Evolutionary conservation across 2,113 vertebrate genomes (phyloP).

Genomic region (Gymnarchus niloticus): DNA sequence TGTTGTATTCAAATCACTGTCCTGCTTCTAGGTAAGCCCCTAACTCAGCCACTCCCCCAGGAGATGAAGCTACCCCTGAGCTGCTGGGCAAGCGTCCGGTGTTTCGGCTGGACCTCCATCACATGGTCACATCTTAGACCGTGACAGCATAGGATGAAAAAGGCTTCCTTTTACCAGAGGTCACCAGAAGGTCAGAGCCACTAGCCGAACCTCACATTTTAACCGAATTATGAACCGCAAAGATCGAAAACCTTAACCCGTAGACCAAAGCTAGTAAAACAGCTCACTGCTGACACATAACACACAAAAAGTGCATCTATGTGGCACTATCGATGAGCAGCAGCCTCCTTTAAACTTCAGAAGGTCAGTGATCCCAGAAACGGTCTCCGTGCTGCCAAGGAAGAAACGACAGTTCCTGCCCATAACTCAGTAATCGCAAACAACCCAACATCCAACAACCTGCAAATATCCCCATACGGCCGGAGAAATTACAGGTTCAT

Average conservation of each 20-base stretch:
- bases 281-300: too few species aligned
- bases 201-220: neutral
- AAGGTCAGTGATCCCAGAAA: too few species aligned
- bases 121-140: neutral
- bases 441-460: neutral
- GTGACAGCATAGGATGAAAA: too few species aligned
- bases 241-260: too few species aligned
- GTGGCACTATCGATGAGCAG: too few species aligned
- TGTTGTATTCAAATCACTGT: neutral
- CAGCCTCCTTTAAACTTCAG: too few species aligned
- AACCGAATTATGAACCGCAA: too few species aligned
- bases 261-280: neutral
- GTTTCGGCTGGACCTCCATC: neutral
- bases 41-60: neutral
- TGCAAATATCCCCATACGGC: neutral
- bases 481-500: too few species aligned
- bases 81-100: neutral
- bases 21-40: too few species aligned
- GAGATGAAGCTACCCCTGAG: neutral
- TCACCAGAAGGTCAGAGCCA: neutral
- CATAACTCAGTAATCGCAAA: too few species aligned
- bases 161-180: neutral
- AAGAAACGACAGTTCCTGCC: neutral
- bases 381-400: neutral
- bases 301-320: too few species aligned